Percentiles rank a stretch among this genome's conserved stretches.
These are phyloP conservation scores for Formica aserva DNA, from an alignment of 2,888 invertebrate genomes.

Conservation along the genomic window DNA sequence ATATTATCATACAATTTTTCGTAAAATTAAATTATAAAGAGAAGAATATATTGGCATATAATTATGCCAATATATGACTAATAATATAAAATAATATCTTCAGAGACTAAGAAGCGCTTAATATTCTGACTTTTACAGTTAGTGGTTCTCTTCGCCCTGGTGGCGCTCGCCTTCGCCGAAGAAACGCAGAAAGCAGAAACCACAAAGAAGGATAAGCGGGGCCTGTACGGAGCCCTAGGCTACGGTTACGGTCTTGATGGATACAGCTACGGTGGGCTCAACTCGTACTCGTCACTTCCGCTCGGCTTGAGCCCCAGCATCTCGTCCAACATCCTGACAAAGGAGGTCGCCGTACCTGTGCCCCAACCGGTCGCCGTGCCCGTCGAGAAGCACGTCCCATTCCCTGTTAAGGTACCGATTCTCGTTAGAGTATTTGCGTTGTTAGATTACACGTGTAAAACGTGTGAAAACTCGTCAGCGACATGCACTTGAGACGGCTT, in stretches of 20 bases:
- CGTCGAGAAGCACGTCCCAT: conserved; percentile 86
- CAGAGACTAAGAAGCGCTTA: background rate
- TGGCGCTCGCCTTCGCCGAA: conserved; percentile 83
- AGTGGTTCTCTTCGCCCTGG: conserved; percentile 81
- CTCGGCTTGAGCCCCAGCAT: conserved; percentile 73
- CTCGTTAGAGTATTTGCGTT: background rate
- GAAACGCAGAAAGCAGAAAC: conserved; percentile 72
- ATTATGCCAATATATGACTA: background rate
- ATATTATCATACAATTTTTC: background rate
- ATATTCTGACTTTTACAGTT: conserved; percentile 77
- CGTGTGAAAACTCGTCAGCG: background rate
- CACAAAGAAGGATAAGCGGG: conserved; percentile 79
- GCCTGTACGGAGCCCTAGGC: conserved; percentile 77
- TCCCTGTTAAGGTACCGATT: conserved; percentile 83
- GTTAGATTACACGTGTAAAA: background rate
- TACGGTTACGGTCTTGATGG: conserved; percentile 55
- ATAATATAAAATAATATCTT: background rate
- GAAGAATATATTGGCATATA: background rate
- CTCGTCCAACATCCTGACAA: conserved; percentile 86
- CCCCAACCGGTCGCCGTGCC: conserved; percentile 87
- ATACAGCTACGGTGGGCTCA: conserved; percentile 57
- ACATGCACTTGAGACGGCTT: background rate
- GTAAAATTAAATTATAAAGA: background rate
- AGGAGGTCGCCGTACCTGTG: conserved; percentile 86
- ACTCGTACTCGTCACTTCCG: conserved; percentile 46